Evolutionary conservation across 2,797 vertebrate species (phyloP), one percentile per base, ranked within the genome.

Genomic region (Myiotriccus ornatus): DNA sequence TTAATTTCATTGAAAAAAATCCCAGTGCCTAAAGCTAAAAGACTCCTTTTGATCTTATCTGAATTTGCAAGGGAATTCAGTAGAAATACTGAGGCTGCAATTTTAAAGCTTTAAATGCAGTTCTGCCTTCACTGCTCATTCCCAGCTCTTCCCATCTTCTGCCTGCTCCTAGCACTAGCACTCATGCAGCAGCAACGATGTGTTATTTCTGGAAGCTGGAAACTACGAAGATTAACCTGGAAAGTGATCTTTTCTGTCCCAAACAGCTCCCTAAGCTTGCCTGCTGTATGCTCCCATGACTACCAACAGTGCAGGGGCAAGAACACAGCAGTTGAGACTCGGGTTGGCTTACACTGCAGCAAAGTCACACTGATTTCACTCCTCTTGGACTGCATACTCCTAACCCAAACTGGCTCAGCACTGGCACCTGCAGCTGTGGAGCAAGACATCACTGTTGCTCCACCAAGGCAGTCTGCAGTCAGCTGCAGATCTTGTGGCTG

Each of bases 131-230:
- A 30, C 23, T 44, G n/a, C 64, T 70, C 43, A 44, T 52, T 87
- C 41, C 46, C 53, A 65, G 35, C 35, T 77, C 46, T 71, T 60
- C 2, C 17, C 16, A 27, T 49, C 50, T 44, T 35, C 27, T 69
- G 22, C 27, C 55, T 62, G 63, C 23, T 65, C 30, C 53, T 35
- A n/a, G 44, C 67, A 35, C 24, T 19, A 69, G 30, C 27, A 53
- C 24, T 28, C 53, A 30, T 1, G 17, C 35, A 86, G 57, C 19
- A 32, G 39, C 59, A 74, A 20, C 0, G 1, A 8, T 1, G 2
- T 55, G 39, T 27, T 80, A 59, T 39, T 83, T 67, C 44, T 70
- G 23, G 16, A 77, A 79, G 39, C 55, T 50, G 56, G 19, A 39
- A 87, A 68, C 17, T 2, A 62, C 8, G 7, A 77, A 67, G 37